These are phyloP conservation scores for Netelia inedita DNA, from an alignment of 2,888 invertebrate genomes.

Conservation along the genomic window DNA sequence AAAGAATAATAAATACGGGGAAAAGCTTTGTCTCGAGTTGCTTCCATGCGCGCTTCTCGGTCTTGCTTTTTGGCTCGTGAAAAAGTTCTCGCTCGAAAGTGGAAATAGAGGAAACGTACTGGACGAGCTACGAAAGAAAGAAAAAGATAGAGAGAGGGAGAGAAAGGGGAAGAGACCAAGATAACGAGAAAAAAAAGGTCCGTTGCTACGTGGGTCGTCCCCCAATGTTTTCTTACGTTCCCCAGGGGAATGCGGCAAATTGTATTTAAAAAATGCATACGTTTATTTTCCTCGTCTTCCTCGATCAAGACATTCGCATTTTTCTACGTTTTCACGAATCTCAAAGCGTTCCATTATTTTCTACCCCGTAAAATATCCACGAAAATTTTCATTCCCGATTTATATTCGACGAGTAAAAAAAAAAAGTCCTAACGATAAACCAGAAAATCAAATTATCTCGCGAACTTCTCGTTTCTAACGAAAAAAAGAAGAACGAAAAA, in stretches of 20 bases:
- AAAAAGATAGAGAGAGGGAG: not conserved
- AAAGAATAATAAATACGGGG: conserved; percentile 57
- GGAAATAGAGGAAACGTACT: conserved; percentile 1
- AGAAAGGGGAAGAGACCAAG: conserved; percentile 1
- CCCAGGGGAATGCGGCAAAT: conserved; percentile 64
- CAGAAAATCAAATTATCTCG: too few relatives aligned
- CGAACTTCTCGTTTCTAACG: too few relatives aligned
- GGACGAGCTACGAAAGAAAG: conserved; percentile 12
- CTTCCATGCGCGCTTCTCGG: conserved; percentile 5
- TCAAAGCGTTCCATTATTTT: too few relatives aligned
- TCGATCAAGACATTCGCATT: conserved; percentile 12
- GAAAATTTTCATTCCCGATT: too few relatives aligned
- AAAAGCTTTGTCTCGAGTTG: conserved; percentile 51
- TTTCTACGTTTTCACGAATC: not conserved
- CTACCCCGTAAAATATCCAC: too few relatives aligned
- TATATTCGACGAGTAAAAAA: too few relatives aligned
- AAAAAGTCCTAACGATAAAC: too few relatives aligned
- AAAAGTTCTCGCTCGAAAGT: conserved; percentile 25
- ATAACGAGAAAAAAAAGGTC: conserved; percentile 28
- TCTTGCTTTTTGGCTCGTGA: conserved; percentile 25
- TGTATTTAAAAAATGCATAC: conserved; percentile 72
- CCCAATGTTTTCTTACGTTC: conserved; percentile 35
- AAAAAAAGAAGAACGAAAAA: too few relatives aligned
- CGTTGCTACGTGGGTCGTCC: conserved; percentile 15
- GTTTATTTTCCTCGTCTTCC: conserved; percentile 41